Evolutionary conservation across 2,888 invertebrate genomes (phyloP), one percentile per base, ranked within the genome.

Genomic region (Lepidocyrtoides sp.): DNA sequence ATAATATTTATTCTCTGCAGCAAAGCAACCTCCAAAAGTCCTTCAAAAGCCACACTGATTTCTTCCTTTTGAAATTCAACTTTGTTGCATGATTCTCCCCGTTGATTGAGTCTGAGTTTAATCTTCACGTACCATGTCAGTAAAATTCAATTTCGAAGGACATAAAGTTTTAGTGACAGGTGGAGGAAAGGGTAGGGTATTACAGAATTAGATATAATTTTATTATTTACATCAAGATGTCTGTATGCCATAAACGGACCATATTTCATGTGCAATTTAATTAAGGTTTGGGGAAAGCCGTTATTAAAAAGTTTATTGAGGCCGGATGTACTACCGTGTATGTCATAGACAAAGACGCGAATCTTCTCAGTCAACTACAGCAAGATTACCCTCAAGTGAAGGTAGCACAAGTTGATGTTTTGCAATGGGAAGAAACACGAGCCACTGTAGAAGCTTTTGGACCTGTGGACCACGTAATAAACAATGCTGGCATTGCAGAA

Each of bases 401-500:
- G 14, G 23, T 51, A 2, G 7, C 51, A 36, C 63, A 63, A 48
- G 83, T 60, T 10, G 91, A 91, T 29, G 82, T 91, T 5, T 29
- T 57, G n/a, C 17, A 89, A 10, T 91, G 91, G 91, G 88, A 83
- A 7, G 84, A 75, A 66, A 88, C 77, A 0, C 12, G 48, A 14
- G 77, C 83, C 26, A 54, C 63, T 4, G 83, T 91, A 0, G 79
- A 88, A 41, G 10, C 88, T 1, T 44, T 91, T 51, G 88, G 83
- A 5, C 91, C 87, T 8, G 51, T 91, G 1, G 83, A 91, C 48
- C 75, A 77, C 57, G 57, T 91, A 10, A 84, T 91, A 2, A 91
- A 91, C 17, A 91, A 91, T 79, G 91, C 91, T 32, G 91, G 83
- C 7, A 84, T 91, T 51, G 63, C 87, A 36, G 82, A 82, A n/a